Conservation (phyloP, 2,888 invertebrate genomes). For the Cephus runcator region DNA sequence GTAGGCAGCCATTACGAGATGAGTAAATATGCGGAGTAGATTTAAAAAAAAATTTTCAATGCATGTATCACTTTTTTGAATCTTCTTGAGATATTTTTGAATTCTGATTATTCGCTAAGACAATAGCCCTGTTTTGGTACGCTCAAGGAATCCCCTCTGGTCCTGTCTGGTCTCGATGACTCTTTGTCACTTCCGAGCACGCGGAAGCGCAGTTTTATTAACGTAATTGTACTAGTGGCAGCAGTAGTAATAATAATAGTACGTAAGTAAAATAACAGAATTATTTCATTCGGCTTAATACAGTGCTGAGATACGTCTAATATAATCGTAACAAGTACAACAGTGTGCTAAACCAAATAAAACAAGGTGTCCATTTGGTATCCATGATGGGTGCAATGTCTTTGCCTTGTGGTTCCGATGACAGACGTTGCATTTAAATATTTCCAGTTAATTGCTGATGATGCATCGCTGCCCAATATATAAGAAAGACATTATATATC, state of each 20-base stretch:
- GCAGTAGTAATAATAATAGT: conserved; percentile 1
- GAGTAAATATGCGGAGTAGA: too few relatives aligned
- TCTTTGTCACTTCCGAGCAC: conserved; percentile 38
- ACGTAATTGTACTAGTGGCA: conserved; percentile 44
- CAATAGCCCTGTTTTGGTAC: background rate
- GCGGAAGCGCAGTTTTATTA: conserved; percentile 52
- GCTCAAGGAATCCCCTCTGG: background rate
- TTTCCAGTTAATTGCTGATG: background rate
- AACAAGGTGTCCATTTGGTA: background rate
- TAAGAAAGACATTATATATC: background rate
- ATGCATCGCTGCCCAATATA: background rate
- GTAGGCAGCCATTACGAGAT: too few relatives aligned
- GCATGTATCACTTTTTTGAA: too few relatives aligned
- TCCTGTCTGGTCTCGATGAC: background rate
- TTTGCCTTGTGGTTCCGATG: background rate
- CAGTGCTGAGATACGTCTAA: conserved; percentile 36
- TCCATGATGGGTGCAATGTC: background rate
- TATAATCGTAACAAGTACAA: conserved; percentile 28
- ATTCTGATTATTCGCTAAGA: background rate
- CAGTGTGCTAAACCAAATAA: conserved; percentile 41
- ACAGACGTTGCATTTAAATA: background rate
- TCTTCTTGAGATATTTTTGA: too few relatives aligned
- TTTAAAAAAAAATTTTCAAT: too few relatives aligned
- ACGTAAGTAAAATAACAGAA: conserved; percentile 48
- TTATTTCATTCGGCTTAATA: conserved; percentile 44